phyloP scores from a whole-genome alignment of 2,888 invertebrate genomes.

The Cyaniris semiargus region DNA sequence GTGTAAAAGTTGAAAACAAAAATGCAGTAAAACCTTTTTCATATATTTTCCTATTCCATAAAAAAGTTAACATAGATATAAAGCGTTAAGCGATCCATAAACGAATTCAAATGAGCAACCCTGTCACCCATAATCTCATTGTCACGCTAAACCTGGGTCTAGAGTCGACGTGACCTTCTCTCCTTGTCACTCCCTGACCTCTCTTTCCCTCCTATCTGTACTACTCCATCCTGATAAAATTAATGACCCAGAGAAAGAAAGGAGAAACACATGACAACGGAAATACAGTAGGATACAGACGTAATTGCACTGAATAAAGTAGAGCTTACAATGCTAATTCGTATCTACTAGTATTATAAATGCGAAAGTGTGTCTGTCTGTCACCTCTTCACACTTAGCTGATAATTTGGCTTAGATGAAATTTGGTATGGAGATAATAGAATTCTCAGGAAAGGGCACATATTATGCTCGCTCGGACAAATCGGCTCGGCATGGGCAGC shows the following conservation, averaged over 20 bases:
- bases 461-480: no score
- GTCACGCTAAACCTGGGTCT: not conserved
- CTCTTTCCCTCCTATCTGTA: not conserved
- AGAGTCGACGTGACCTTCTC: not conserved
- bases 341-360: no score
- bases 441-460: no score
- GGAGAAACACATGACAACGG: not conserved
- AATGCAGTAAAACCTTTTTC: no score
- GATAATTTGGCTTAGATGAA: no score
- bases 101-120: not conserved
- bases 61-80: not conserved
- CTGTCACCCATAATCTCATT: slow-evolving; percentile 7
- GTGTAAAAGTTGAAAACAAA: no score
- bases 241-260: slow-evolving; percentile 14
- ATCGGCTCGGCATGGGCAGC: no score
- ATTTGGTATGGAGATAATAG: no score
- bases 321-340: not conserved
- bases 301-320: not conserved
- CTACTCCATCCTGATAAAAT: slow-evolving; percentile 12
- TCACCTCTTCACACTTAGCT: no score
- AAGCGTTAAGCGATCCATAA: not conserved
- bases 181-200: not conserved
- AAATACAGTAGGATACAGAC: not conserved
- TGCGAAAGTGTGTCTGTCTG: no score
- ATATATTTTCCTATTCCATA: not conserved